These are phyloP conservation scores for Rhizoglyphus robini DNA, from an alignment of 1,140 invertebrate genomes.

Conservation along the genomic window DNA sequence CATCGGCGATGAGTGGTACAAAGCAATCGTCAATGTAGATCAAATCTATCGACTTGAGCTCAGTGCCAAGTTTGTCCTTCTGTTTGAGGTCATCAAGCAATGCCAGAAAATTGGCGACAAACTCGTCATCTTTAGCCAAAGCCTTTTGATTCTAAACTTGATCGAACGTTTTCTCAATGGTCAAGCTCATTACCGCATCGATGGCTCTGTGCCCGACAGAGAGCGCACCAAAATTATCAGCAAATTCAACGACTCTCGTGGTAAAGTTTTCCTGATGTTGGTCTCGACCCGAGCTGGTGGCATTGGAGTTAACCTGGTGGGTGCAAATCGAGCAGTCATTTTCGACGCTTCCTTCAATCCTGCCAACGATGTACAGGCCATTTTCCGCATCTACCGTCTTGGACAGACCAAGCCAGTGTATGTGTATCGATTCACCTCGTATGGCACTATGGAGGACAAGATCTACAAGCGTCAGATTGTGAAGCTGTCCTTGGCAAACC, in stretches of 20 bases:
- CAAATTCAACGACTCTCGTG: slow-evolving; percentile 65
- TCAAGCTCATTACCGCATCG: no score
- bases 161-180: slow-evolving; percentile 83
- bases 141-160: slow-evolving; percentile 85
- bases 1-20: no score
- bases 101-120: slow-evolving; percentile 78
- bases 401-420: slow-evolving; percentile 79
- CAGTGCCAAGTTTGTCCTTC: slow-evolving; percentile 85
- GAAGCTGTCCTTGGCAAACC: slow-evolving; percentile 78
- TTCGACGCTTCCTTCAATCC: slow-evolving; percentile 99
- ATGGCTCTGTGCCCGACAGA: no score
- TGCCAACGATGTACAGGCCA: slow-evolving; percentile 91
- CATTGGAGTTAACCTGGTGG: slow-evolving; percentile 82
- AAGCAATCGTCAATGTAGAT: no score
- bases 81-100: slow-evolving; percentile 83
- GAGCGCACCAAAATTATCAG: slow-evolving; percentile 63
- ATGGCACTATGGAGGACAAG: slow-evolving; percentile 94
- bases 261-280: slow-evolving; percentile 65
- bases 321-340: slow-evolving; percentile 89
- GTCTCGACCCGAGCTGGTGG: slow-evolving; percentile 92
- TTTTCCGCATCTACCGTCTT: slow-evolving; percentile 87
- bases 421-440: slow-evolving; percentile 79
- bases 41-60: slow-evolving; percentile 65
- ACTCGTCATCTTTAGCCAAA: slow-evolving; percentile 90
- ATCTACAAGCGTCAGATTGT: slow-evolving; percentile 93